A percentile compares a stretch with the other conserved stretches of the same genome.
phyloP scores from a whole-genome alignment of 2,113 vertebrate genomes.

The Chroicocephalus ridibundus region DNA sequence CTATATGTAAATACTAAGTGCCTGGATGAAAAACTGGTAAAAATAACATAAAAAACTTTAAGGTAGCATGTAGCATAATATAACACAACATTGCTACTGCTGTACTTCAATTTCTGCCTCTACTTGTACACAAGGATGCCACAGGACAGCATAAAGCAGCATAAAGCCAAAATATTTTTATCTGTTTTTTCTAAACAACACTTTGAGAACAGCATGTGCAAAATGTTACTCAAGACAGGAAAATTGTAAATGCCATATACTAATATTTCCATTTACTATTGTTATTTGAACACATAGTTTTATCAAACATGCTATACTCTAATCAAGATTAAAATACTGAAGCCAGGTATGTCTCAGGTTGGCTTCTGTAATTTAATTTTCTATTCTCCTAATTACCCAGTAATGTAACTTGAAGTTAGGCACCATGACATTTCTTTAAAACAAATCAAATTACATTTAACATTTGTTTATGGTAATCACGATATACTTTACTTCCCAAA shows the following conservation, averaged over 20 bases:
- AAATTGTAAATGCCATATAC: background rate
- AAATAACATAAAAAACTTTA: background rate
- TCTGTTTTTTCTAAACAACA: background rate
- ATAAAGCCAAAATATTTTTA: background rate
- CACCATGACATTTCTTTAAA: conserved; percentile 22
- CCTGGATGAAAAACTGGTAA: background rate
- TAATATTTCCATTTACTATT: background rate
- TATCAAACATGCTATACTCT: background rate
- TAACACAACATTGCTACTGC: background rate
- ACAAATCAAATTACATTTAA: conserved; percentile 6
- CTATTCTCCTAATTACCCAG: background rate
- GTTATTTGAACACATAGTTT: background rate
- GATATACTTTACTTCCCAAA: conserved; percentile 1
- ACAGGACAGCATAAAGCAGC: background rate
- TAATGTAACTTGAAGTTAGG: background rate
- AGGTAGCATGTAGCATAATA: background rate
- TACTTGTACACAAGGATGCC: background rate
- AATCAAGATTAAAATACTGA: background rate
- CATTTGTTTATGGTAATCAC: conserved; percentile 37
- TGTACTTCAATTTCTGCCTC: background rate
- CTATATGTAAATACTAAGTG: background rate
- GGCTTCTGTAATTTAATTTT: conserved; percentile 3
- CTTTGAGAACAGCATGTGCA: background rate
- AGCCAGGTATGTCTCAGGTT: background rate
- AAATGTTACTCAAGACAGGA: background rate